Percentiles rank a stretch among this genome's conserved stretches.
phyloP scores from a whole-genome alignment of 1,140 invertebrate genomes.

The Atta texana region DNA sequence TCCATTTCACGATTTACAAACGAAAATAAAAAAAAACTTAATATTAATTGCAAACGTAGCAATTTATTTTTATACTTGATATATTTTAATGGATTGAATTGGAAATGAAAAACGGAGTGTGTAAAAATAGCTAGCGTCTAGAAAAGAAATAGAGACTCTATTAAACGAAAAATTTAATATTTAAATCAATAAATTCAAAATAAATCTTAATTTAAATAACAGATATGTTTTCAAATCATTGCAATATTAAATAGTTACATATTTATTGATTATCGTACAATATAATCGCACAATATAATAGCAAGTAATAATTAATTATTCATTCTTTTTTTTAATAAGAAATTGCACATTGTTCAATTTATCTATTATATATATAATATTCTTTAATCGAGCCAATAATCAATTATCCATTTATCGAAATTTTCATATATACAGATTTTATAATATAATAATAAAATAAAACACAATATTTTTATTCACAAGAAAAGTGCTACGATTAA shows the following conservation, averaged over 20 bases:
- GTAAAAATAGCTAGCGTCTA: neutral
- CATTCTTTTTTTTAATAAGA: neutral
- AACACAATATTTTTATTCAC: neutral
- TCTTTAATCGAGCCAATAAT: neutral
- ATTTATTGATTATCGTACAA: neutral
- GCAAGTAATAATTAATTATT: neutral
- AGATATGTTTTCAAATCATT: neutral
- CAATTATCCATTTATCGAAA: neutral
- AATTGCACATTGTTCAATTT: neutral
- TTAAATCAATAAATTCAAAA: conserved; percentile 1
- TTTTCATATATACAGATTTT: neutral
- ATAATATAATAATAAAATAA: neutral
- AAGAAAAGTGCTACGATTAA: neutral
- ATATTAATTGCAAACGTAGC: conserved; percentile 19
- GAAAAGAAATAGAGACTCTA: neutral
- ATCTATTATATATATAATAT: neutral
- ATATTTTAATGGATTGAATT: neutral
- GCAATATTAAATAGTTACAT: neutral
- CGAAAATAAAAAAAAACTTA: neutral
- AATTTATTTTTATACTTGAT: neutral
- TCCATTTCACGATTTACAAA: neutral
- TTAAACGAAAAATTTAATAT: neutral
- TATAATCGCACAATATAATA: neutral
- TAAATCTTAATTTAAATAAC: neutral
- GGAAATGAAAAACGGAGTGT: neutral